Evolutionary conservation across 1,140 invertebrate genomes (phyloP).

Genomic region (Trinorchestia longiramus): DNA sequence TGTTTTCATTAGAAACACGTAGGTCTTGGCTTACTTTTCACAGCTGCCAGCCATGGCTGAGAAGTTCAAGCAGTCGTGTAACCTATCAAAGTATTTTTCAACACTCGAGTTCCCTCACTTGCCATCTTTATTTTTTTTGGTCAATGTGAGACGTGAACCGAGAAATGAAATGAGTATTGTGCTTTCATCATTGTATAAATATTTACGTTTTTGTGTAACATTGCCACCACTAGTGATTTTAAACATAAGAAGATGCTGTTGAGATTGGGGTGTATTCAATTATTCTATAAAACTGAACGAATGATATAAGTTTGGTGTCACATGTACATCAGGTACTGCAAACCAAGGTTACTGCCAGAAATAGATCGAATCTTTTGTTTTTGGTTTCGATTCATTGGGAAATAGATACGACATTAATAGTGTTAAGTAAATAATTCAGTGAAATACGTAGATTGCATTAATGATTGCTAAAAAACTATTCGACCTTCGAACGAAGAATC

Average conservation of each 20-base stretch:
- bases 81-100: not conserved
- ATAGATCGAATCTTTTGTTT: not conserved
- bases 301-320: too few relatives aligned
- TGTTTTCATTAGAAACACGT: too few relatives aligned
- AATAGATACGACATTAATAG: not conserved
- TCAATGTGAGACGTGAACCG: too few relatives aligned
- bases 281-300: too few relatives aligned
- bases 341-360: not conserved
- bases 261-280: too few relatives aligned
- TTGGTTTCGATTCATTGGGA: not conserved
- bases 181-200: too few relatives aligned
- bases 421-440: not conserved
- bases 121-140: too few relatives aligned
- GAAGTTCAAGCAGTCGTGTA: not conserved
- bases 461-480: not conserved
- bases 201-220: too few relatives aligned
- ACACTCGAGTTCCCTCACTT: not conserved
- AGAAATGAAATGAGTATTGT: too few relatives aligned
- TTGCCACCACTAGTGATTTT: too few relatives aligned
- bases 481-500: not conserved
- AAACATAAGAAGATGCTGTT: too few relatives aligned
- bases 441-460: not conserved
- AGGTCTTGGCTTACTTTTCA: not conserved
- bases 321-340: too few relatives aligned
- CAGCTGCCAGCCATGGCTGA: not conserved